Evolutionary conservation across 2,888 invertebrate genomes (phyloP), one percentile per base, ranked within the genome.

Genomic region (Lutraria lutraria): DNA sequence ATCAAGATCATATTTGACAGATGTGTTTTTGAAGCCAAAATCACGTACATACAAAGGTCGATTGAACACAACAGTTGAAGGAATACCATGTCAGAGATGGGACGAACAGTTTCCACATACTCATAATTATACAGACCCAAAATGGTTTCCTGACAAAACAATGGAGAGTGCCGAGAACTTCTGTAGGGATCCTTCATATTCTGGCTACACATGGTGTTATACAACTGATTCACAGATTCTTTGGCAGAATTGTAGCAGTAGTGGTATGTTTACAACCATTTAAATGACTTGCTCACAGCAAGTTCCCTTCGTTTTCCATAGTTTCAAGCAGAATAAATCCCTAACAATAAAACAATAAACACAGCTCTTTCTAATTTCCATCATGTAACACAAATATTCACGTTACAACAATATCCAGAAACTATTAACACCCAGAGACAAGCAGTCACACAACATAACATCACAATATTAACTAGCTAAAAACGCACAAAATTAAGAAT

Each of bases 11-110:
- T 16, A 8, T n/a, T 60, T 60, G n/a, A 60, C 60, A 60, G 60
- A 60, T 60, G 60, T 19, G n/a, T 60, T 60, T 16, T 60, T 60
- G n/a, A 16, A 60, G 6, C 60, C 43, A 12, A 34, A 43, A 25
- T n/a, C 63, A 16, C 3, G 13, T 19, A 34, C 25, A 25, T 92
- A 90, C 72, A 21, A 19, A 8, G 92, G 92, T 2, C 63, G 86
- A 13, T 82, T 86, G 25, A 83, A 72, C n/a, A 89, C 83, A 79
- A 88, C 92, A n/a, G 8, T 15, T 6, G 54, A 80, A 10, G 90
- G 90, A 12, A 79, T 63, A 52, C 52, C 43, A 13, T 92, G 92
- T 76, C 90, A 90, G 83, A 34, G 89, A 19, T 92, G 92, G 92
- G 88, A 85, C 43, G 54, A 88, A n/a, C 88, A 88, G n/a, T 25